Percentiles rank a stretch among this genome's conserved stretches.
Evolutionary conservation across 2,888 invertebrate species (phyloP).

Genomic region (Barypeithes pellucidus): DNA sequence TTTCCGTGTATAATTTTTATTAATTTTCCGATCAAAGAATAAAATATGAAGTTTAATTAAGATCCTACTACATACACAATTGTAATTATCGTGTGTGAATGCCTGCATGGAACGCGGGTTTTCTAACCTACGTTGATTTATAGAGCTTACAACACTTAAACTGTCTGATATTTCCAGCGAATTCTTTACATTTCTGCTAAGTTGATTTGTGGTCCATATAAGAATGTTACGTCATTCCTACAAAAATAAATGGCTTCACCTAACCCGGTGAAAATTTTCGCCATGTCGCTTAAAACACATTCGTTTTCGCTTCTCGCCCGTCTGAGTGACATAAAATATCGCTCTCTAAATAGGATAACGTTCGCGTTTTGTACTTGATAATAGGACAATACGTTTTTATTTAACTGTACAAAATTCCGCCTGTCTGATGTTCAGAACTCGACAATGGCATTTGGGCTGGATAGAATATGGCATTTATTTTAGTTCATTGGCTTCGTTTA

Average conservation of each 20-base stretch:
- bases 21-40: no score
- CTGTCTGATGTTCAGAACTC: conserved; percentile 57
- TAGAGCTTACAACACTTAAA: conserved; percentile 17
- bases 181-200: conserved; percentile 37
- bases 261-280: conserved; percentile 50
- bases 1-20: no score
- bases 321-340: conserved; percentile 52
- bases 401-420: conserved; percentile 59
- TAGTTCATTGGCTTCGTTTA: conserved; percentile 39
- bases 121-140: conserved; percentile 2
- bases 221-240: conserved; percentile 44
- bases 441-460: conserved; percentile 55
- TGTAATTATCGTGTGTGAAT: not conserved
- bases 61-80: not conserved
- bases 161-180: conserved; percentile 1
- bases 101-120: not conserved
- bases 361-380: conserved; percentile 56
- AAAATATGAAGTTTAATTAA: no score
- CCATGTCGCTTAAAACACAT: conserved; percentile 49
- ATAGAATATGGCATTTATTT: conserved; percentile 57
- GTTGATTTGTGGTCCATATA: conserved; percentile 51
- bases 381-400: conserved; percentile 60
- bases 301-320: conserved; percentile 46
- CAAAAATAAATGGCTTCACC: conserved; percentile 49
- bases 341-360: conserved; percentile 53